Conservation (phyloP, 2,797 vertebrate genomes). For the Ctenopoma kingsleyae region DNA sequence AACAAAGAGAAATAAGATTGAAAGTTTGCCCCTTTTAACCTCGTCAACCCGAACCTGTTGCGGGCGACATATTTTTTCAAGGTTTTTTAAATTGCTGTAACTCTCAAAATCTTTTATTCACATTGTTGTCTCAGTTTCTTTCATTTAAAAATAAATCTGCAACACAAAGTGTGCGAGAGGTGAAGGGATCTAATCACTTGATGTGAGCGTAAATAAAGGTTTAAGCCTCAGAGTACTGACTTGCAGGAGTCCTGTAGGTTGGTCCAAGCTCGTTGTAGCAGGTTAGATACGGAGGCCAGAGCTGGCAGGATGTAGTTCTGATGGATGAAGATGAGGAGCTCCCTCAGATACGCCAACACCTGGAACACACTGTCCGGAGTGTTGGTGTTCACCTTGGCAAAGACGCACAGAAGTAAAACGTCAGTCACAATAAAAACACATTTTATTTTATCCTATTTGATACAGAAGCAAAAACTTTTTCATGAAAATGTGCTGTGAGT, state of each 20-base stretch:
- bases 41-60: too few species aligned
- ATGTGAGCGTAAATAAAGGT: too few species aligned
- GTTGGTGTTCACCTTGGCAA: conserved; percentile 80
- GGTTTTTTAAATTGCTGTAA: too few species aligned
- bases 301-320: conserved; percentile 86
- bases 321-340: conserved; percentile 88
- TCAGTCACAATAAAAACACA: neutral
- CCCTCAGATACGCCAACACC: conserved; percentile 80
- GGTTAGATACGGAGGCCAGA: conserved; percentile 72
- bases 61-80: too few species aligned
- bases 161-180: too few species aligned
- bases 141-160: too few species aligned
- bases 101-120: too few species aligned
- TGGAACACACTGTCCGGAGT: conserved; percentile 88
- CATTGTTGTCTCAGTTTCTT: too few species aligned
- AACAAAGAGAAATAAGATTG: neutral
- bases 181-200: too few species aligned
- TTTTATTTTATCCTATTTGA: neutral
- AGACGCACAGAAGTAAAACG: conserved; percentile 1
- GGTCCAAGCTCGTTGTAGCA: conserved; percentile 85
- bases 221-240: conserved; percentile 79
- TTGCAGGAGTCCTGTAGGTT: conserved; percentile 90
- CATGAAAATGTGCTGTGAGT: neutral
- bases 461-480: neutral
- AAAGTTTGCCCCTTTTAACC: neutral